These are phyloP conservation scores for Palythoa grandis DNA, from an alignment of 92 coral and sea anemone species.

Conservation along the genomic window DNA sequence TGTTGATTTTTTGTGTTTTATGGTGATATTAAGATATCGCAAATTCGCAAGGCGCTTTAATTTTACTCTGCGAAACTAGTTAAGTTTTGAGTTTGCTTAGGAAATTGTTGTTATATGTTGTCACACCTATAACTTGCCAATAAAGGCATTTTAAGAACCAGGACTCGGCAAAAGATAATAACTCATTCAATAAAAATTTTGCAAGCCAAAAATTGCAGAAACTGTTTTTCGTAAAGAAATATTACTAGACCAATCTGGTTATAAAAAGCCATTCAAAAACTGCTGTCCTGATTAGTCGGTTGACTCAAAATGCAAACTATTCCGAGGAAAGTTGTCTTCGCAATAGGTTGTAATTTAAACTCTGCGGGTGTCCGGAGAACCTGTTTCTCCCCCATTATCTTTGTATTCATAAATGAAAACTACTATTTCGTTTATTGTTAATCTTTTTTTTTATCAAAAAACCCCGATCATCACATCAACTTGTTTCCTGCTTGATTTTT, in stretches of 20 bases:
- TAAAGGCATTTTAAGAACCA: neutral
- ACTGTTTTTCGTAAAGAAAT: neutral
- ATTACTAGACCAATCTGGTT: neutral
- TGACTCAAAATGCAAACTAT: slow-evolving; percentile 14
- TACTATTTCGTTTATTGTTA: neutral
- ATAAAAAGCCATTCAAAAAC: neutral
- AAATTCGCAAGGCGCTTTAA: neutral
- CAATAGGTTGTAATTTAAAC: slow-evolving; percentile 4
- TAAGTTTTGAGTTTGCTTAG: neutral
- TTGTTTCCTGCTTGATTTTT: neutral
- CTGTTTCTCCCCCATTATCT: neutral
- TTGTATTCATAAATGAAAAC: neutral
- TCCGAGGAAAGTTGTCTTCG: neutral
- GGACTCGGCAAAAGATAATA: neutral
- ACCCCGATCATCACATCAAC: neutral
- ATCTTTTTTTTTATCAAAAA: neutral
- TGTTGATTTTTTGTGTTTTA: neutral
- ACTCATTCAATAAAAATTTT: neutral
- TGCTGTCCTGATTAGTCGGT: neutral
- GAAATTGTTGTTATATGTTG: neutral
- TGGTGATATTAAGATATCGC: neutral
- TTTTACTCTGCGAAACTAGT: neutral
- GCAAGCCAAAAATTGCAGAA: neutral
- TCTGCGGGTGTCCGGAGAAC: neutral
- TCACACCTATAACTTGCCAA: neutral